Base-by-base conservation (phyloP, 1,140 invertebrate species). In the Pseudomyrmex dendroicus region DNA sequence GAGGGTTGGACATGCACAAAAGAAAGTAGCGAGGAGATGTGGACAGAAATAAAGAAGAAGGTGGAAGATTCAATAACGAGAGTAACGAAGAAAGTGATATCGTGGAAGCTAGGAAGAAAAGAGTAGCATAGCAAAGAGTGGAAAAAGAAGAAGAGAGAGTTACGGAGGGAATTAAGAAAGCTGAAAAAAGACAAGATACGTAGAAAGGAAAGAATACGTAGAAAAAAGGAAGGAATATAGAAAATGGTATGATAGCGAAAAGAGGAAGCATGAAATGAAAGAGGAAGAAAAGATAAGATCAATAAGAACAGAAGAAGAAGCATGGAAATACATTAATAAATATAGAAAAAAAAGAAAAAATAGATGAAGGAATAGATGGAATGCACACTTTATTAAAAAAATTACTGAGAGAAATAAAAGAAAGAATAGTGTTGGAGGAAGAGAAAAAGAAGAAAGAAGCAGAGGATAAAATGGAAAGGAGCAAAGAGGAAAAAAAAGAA, bases 221-320 rank as follows among this genome's bases (percentile, higher is more conserved):
- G 35, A 35, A 35, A 35, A 35, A 35, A 35, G 25, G 5, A 84
- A n/a, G 44, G 62, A 76, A n/a, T 66, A 62, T 20, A 80, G 9
- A 68, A 20, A 12, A 20, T 61, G 72, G 64, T 85, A 70, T 54
- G 35, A 85, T 1, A 25, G 44, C 20, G 20, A 20, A 61, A 0
- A 20, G 67, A 82, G 62, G 17, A 48, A 82, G 35, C 44, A 56
- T 4, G n/a, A 63, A 63, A 54, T 22, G 22, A 1, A 22, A 22
- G 22, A 73, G 66, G 12, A 68, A 54, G 25, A 80, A 46, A 52
- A 63, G 62, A 61, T 78, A 44, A 52, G 22, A 73, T 1, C n/a
- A 8, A 54, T 66, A 84, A 72, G 15, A 9, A 64, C 44, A 1
- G 35, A 35, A 1, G 59, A 84, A 22, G 57, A 84, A 56, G 25